Conservation (phyloP, 2,888 invertebrate genomes). For the Oscheius myriophilus region DNA sequence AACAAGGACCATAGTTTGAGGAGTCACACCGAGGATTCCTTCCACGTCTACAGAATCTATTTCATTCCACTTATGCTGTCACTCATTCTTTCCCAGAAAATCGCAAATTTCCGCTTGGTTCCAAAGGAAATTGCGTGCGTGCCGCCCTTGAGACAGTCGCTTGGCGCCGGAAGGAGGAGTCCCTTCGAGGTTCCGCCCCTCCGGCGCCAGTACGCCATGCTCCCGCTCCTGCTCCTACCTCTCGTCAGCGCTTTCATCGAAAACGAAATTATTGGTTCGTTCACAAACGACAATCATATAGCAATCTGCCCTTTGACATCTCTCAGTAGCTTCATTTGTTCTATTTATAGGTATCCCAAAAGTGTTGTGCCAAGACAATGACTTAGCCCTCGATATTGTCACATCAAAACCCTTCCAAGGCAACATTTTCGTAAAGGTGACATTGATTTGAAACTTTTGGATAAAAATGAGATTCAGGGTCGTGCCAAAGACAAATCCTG, state of each 20-base stretch:
- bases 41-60: too few relatives aligned
- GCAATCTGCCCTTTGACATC: slow-evolving; percentile 5
- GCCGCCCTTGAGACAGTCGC: slow-evolving; percentile 28
- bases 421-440: slow-evolving; percentile 67
- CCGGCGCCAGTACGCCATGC: not conserved
- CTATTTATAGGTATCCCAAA: slow-evolving; percentile 62
- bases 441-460: not conserved
- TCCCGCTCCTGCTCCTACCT: slow-evolving; percentile 13
- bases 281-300: not conserved
- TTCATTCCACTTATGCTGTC: too few relatives aligned
- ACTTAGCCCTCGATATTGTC: slow-evolving; percentile 66
- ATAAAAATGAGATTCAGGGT: slow-evolving; percentile 38
- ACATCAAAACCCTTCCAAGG: slow-evolving; percentile 67
- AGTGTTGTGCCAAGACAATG: slow-evolving; percentile 69
- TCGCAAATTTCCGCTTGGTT: slow-evolving; percentile 7
- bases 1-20: too few relatives aligned
- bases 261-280: slow-evolving; percentile 26
- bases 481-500: slow-evolving; percentile 67
- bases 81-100: too few relatives aligned
- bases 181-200: slow-evolving; percentile 5
- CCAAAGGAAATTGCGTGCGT: slow-evolving; percentile 12
- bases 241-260: slow-evolving; percentile 17
- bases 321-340: not conserved
- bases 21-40: too few relatives aligned
- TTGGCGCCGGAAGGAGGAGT: slow-evolving; percentile 30